These are phyloP conservation scores for Mastomys natalensis DNA, from an alignment of 2,113 vertebrate genomes.

Conservation along the genomic window DNA sequence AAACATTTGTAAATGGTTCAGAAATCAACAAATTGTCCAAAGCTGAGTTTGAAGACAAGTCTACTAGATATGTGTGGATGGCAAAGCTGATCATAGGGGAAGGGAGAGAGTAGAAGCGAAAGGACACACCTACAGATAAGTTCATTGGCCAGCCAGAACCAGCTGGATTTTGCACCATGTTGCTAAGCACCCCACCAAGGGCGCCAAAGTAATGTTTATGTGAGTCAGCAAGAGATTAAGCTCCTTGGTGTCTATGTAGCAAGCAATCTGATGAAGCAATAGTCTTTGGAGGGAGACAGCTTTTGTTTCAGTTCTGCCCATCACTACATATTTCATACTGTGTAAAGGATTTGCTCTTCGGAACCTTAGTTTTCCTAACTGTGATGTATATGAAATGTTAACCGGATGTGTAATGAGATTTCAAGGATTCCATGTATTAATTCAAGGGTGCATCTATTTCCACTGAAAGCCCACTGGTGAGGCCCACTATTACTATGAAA, in stretches of 20 bases:
- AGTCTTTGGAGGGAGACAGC: background rate
- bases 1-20: slow-evolving; percentile 80
- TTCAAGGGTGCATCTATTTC: accelerated
- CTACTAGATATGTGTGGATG: slow-evolving; percentile 46
- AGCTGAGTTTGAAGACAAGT: slow-evolving; percentile 69
- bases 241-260: background rate
- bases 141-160: slow-evolving; percentile 42
- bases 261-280: background rate
- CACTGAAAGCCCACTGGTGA: background rate
- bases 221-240: background rate
- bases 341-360: background rate
- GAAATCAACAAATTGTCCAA: slow-evolving; percentile 66
- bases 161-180: background rate
- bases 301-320: background rate
- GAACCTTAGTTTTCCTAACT: background rate
- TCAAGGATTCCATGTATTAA: background rate
- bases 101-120: background rate
- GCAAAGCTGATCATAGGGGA: background rate
- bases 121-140: background rate
- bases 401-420: background rate
- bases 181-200: background rate
- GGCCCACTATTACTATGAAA: background rate
- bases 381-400: background rate
- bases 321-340: background rate
- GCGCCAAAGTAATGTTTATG: background rate